Percentiles rank a stretch among this genome's conserved stretches.
Evolutionary conservation across 2,888 invertebrate genomes (phyloP).

Genomic region (Argyresthia albistria): DNA sequence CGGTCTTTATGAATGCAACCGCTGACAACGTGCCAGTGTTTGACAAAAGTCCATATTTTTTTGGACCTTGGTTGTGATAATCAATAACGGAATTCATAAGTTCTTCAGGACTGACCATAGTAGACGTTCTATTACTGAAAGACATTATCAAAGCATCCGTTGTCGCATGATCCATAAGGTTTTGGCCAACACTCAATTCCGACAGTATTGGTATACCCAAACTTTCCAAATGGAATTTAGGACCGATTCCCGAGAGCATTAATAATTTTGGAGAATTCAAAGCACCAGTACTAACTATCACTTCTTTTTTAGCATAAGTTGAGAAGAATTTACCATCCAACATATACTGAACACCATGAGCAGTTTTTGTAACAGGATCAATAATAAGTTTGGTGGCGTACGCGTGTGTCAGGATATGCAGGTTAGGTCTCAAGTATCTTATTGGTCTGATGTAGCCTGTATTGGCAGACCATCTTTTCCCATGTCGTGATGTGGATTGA

Average conservation of each 20-base stretch:
- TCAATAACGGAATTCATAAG: slow-evolving; percentile 48
- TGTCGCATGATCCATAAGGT: slow-evolving; percentile 83
- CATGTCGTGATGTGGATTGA: slow-evolving; percentile 75
- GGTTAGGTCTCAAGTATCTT: slow-evolving; percentile 60
- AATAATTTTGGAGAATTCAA: slow-evolving; percentile 76
- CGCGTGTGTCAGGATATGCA: slow-evolving; percentile 63
- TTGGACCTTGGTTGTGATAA: slow-evolving; percentile 42
- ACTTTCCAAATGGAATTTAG: slow-evolving; percentile 60
- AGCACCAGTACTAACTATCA: slow-evolving; percentile 73
- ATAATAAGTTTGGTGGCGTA: slow-evolving; percentile 73
- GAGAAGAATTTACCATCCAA: slow-evolving; percentile 49
- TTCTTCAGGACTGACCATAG: slow-evolving; percentile 43
- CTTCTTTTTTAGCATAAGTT: slow-evolving; percentile 71
- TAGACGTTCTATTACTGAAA: slow-evolving; percentile 69
- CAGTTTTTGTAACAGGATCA: slow-evolving; percentile 64
- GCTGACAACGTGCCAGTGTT: slow-evolving; percentile 68
- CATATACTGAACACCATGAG: slow-evolving; percentile 48
- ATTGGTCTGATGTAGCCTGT: slow-evolving; percentile 78
- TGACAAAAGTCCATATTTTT: slow-evolving; percentile 65
- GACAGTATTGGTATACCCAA: slow-evolving; percentile 70
- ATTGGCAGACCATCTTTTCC: slow-evolving; percentile 75
- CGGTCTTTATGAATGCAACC: slow-evolving; percentile 75
- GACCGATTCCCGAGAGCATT: slow-evolving; percentile 79
- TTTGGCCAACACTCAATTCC: slow-evolving; percentile 79
- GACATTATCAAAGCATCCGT: slow-evolving; percentile 62